Percentiles rank a stretch among this genome's conserved stretches.
phyloP scores from a whole-genome alignment of 2,797 vertebrate species.

The Capromys pilorides region DNA sequence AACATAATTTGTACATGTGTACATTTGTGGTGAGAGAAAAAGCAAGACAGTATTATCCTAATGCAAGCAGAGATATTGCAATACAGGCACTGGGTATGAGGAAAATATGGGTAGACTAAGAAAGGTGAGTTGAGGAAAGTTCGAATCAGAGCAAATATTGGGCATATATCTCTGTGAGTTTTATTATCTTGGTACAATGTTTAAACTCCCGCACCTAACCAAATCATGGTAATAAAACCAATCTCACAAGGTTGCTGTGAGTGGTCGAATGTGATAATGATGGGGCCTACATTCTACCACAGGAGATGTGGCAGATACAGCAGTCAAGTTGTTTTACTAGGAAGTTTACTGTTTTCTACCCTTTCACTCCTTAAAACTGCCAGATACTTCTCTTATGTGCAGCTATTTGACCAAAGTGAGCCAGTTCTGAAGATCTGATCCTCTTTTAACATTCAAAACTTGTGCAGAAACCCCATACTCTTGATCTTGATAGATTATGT shows the following conservation, averaged over 20 bases:
- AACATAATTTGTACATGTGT: neutral
- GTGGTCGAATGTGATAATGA: neutral
- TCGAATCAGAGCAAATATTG: neutral
- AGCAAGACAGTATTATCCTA: neutral
- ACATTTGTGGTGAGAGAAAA: neutral
- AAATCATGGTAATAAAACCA: neutral
- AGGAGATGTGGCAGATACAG: neutral
- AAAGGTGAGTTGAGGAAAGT: conserved; percentile 28
- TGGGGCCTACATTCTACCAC: neutral
- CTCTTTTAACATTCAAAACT: neutral
- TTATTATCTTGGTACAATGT: neutral
- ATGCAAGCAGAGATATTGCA: neutral
- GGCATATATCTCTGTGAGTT: neutral
- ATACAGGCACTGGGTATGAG: neutral
- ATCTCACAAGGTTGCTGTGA: neutral
- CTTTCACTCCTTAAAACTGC: neutral
- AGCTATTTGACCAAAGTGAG: neutral
- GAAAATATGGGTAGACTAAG: neutral
- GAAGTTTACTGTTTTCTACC: neutral
- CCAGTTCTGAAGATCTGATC: neutral
- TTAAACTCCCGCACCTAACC: neutral
- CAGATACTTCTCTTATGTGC: neutral
- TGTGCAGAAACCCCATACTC: neutral
- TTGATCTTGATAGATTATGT: neutral
- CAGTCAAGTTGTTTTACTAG: neutral